A percentile compares a stretch with the other conserved stretches of the same genome.
phyloP scores from a whole-genome alignment of 2,797 vertebrate genomes.

The Petrocephalus schoutedeni region DNA sequence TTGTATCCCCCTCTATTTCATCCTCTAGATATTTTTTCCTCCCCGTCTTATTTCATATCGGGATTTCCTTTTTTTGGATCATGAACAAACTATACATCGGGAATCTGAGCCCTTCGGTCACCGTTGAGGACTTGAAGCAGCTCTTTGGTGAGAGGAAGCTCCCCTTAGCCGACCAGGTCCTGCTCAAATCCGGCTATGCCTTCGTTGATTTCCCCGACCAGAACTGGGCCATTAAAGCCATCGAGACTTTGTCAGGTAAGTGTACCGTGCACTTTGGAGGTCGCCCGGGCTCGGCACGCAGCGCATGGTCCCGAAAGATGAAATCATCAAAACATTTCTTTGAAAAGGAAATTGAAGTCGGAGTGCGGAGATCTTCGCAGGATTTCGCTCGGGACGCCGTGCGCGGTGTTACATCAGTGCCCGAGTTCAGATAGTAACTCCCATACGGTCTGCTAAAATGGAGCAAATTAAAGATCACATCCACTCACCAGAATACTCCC shows the following conservation, averaged over 20 bases:
- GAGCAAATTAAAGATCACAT: slow-evolving; percentile 56
- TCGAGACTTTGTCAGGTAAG: slow-evolving; percentile 85
- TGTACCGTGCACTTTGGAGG: slow-evolving; percentile 47
- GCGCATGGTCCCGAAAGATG: slow-evolving; percentile 15
- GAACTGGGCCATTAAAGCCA: slow-evolving; percentile 86
- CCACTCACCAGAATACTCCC: slow-evolving; percentile 41
- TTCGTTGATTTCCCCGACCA: slow-evolving; percentile 90
- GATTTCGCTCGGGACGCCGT: slow-evolving; percentile 47
- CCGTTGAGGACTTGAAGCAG: slow-evolving; percentile 85
- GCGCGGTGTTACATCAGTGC: slow-evolving; percentile 51
- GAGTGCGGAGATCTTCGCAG: slow-evolving; percentile 30
- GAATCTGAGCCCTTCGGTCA: slow-evolving; percentile 88
- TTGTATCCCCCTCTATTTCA: slow-evolving; percentile 38
- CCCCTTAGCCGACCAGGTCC: slow-evolving; percentile 80
- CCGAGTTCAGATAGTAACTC: slow-evolving; percentile 53
- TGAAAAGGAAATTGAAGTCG: slow-evolving; percentile 42
- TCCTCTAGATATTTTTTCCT: slow-evolving; percentile 39
- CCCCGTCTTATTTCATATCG: slow-evolving; percentile 51
- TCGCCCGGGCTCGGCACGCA: slow-evolving; percentile 24
- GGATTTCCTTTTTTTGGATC: slow-evolving; percentile 64
- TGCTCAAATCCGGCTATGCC: slow-evolving; percentile 89
- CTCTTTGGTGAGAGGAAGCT: slow-evolving; percentile 84
- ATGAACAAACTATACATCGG: slow-evolving; percentile 95
- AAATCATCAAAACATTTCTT: slow-evolving; percentile 36
- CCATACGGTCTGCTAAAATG: slow-evolving; percentile 47